Base-by-base conservation (phyloP, 2,888 invertebrate species). In the Limnephilus auricula region DNA sequence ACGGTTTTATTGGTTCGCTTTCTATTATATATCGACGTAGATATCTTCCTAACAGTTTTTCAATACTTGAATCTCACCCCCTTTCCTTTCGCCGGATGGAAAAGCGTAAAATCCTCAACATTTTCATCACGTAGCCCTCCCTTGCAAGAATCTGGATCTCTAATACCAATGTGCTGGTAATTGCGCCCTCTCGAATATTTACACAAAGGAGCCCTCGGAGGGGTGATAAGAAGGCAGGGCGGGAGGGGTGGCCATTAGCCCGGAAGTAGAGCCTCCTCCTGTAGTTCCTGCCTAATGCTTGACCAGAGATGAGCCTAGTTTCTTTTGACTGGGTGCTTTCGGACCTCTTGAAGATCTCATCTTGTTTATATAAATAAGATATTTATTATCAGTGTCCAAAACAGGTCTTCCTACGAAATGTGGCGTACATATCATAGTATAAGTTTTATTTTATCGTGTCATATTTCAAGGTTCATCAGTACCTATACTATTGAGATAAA, bases 161-260 rank as follows among this genome's bases (percentile, higher is more conserved):
- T 65, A 65, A 65, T 65, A 65, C 65, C 65, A 25, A 65, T 65
- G 65, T 65, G 65, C 65, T 18, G 82, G 82, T 89, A 78, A 89
- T 79, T 30, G 79, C 89, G 40, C 89, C 79, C 89, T 37, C 15
- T 79, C 34, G 89, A 78, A 40, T 37, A 79, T 89, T 89, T 79
- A 37, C 89, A 89, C 78, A 80, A 89, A 89, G 89, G 79, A 89
- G 31, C 79, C 89, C 78, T 89, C 79, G 12, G 37, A 34, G 40
- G 78, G 78, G 45, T 25, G 80, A 89, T 89, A 89, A 30, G 89
- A n/a, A 79, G 50, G 50, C 18, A 15, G 50, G 18, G 18, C 18
- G 50, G 3, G 1, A n/a, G 25, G 40, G 87, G 89, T n/a, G 31
- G 34, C 89, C 79, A 89, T 30, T 40, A 89, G 79, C 32, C 45